Percentiles rank a stretch among this genome's conserved stretches.
Conservation (phyloP, 2,888 invertebrate genomes). For the Euzophera pinguis region DNA sequence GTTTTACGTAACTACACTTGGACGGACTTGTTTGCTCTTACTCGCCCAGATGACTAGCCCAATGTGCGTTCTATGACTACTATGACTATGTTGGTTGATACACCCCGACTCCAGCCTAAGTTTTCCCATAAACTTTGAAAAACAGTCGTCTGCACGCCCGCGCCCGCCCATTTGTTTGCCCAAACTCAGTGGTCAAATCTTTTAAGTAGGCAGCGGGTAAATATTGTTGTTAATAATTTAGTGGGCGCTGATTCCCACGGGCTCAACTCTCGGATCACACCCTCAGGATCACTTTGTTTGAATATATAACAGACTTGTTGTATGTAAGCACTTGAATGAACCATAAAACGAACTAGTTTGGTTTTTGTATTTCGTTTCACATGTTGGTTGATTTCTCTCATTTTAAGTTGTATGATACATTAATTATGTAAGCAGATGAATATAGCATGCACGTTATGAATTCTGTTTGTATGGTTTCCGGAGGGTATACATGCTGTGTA, state of each 20-base stretch:
- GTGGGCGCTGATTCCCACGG: slow-evolving; percentile 68
- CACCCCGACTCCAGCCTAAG: slow-evolving; percentile 40
- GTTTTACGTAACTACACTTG: too few relatives aligned
- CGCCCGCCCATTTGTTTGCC: slow-evolving; percentile 51
- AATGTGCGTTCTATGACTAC: slow-evolving; percentile 29
- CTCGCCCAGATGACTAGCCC: not conserved
- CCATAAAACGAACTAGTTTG: slow-evolving; percentile 14
- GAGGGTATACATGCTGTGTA: too few relatives aligned
- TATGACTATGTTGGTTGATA: slow-evolving; percentile 56
- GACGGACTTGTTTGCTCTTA: too few relatives aligned
- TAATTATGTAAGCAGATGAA: too few relatives aligned
- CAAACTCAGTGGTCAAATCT: slow-evolving; percentile 77
- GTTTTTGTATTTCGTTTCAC: not conserved
- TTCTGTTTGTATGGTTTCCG: too few relatives aligned
- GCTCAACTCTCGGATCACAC: slow-evolving; percentile 53
- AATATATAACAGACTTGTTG: slow-evolving; percentile 27
- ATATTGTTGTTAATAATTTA: slow-evolving; percentile 79
- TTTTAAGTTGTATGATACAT: too few relatives aligned
- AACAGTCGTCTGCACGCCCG: slow-evolving; percentile 57
- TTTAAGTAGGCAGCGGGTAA: slow-evolving; percentile 77
- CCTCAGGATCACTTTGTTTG: slow-evolving; percentile 48
- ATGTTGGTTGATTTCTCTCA: too few relatives aligned
- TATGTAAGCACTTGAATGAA: slow-evolving; percentile 21
- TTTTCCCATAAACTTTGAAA: slow-evolving; percentile 73
- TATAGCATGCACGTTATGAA: too few relatives aligned